Evolutionary conservation across 2,797 vertebrate species (phyloP), one percentile per base, ranked within the genome.

Genomic region (Poecilia picta): DNA sequence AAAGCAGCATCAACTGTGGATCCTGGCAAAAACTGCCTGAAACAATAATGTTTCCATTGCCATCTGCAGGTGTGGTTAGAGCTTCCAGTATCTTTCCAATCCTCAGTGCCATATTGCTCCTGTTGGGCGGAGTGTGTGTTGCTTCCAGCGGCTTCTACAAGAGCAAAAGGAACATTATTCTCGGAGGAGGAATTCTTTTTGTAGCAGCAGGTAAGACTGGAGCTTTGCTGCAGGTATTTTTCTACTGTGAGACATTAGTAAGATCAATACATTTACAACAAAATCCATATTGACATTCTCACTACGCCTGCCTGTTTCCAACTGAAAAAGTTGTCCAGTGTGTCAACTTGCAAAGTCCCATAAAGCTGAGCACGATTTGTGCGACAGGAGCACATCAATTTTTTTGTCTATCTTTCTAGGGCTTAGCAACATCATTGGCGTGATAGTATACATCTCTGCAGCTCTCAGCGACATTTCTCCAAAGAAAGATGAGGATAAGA

Each of bases 31-130:
- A 2, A 10, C 23, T 23, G 31, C 51, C 4, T 12, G 13, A 20
- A 31, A 23, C 0, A 8, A 3, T 59, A 49, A 83, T 10, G 20
- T 78, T 0, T 66, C 18, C 0, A n/a, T 33, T 33, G 4, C 71
- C 13, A 0, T 75, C 25, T 85, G 72, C 93, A 98, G 98, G 98
- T 83, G 97, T 98, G 74, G 98, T 98, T 59, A 95, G 98, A 75
- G 98, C 98, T 74, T 98, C 98, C 87, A 98, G 97, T 91, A 97
- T 98, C 94, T 98, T 98, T 91, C 98, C 98, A 53, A 98, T 98
- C 92, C 97, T 98, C 85, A 98, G 98, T 75, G 98, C 97, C 86
- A 97, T 97, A 70, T 95, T 98, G 88, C 95, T 98, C 85, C 93
- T 98, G 92, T 95, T 98, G 62, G 98, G 97, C 2, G 98, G 97